phyloP scores from a whole-genome alignment of 2,113 vertebrate genomes.

The Gavia stellata region DNA sequence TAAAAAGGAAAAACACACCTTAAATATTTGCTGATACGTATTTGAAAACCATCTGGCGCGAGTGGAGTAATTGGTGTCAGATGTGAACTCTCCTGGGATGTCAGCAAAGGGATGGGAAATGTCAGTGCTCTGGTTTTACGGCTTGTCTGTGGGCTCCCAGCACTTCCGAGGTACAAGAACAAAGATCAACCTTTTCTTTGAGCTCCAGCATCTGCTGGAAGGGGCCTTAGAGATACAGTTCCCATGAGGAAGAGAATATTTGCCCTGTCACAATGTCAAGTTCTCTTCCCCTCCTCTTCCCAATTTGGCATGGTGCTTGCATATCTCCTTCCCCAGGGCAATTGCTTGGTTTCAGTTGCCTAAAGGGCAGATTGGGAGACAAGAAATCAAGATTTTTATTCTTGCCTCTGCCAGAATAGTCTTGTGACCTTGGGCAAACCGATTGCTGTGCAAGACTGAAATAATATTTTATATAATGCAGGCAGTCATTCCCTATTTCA shows the following conservation, averaged over 20 bases:
- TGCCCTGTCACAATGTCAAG: conserved; percentile 40
- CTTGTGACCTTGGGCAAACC: conserved; percentile 2
- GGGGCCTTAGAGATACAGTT: neutral
- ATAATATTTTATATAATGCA: neutral
- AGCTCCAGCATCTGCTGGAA: conserved; percentile 6
- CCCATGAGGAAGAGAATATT: conserved; percentile 38
- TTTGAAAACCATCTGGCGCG: neutral
- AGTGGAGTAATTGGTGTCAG: neutral
- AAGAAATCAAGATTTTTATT: conserved; percentile 11
- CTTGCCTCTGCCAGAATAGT: neutral
- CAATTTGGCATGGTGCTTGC: neutral
- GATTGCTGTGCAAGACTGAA: conserved; percentile 8
- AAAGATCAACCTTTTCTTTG: conserved; percentile 28
- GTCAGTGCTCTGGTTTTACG: neutral
- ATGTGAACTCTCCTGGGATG: neutral
- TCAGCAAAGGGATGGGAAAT: neutral
- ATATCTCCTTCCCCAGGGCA: conserved; percentile 14
- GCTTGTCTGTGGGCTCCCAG: neutral
- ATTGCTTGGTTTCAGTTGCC: neutral
- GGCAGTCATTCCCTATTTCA: neutral
- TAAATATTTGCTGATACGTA: neutral
- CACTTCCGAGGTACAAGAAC: neutral
- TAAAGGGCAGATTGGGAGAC: neutral
- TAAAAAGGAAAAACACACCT: neutral
- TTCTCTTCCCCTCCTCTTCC: conserved; percentile 10